Base-by-base conservation (phyloP, 2,113 vertebrate species). In the Promerops cafer region DNA sequence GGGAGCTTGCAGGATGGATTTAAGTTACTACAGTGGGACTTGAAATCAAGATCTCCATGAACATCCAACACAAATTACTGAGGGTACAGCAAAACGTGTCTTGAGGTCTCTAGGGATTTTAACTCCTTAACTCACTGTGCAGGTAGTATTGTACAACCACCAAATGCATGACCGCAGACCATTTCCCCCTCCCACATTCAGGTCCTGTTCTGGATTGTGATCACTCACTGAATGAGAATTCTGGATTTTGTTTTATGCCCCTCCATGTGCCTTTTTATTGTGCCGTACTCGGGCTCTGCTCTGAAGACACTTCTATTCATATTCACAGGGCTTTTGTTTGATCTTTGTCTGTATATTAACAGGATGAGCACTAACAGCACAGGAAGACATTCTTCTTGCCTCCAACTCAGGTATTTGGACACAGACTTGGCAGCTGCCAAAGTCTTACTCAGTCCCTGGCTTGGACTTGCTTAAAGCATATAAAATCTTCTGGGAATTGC, bases 51-150 rank as follows among this genome's bases (percentile, higher is more conserved):
- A 33, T 89, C 42, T 78, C 75, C 23, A 16, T 11, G 16, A 72
- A 90, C 24, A 39, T 80, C 59, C 45, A 72, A 4, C 27, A 57
- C 17, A 53, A 59, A 24, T 16, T 20, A 27, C 24, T 3, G 39
- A 10, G 17, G 4, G 5, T 42, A 47, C 16, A 61, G 56, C 21
- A 28, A 45, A 37, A 26, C 0, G 0, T 10, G 9, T 6, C 9
- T 4, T 28, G 39, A 83, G 40, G 15, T 83, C 35, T 52, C 76
- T 40, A 39, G 27, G 42, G 52, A 5, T 26, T 33, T 7, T n/a
- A 82, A 35, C 49, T 83, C 37, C 57, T 72, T 28, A 77, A 12
- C 31, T 86, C 50, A 30, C 17, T 54, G 50, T 54, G 87, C 70
- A 87, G 91, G 59, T 56, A 72, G 45, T 10, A n/a, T 21, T 50